Evolutionary conservation across 2,888 invertebrate genomes (phyloP).

Genomic region (Caenorhabditis becei): DNA sequence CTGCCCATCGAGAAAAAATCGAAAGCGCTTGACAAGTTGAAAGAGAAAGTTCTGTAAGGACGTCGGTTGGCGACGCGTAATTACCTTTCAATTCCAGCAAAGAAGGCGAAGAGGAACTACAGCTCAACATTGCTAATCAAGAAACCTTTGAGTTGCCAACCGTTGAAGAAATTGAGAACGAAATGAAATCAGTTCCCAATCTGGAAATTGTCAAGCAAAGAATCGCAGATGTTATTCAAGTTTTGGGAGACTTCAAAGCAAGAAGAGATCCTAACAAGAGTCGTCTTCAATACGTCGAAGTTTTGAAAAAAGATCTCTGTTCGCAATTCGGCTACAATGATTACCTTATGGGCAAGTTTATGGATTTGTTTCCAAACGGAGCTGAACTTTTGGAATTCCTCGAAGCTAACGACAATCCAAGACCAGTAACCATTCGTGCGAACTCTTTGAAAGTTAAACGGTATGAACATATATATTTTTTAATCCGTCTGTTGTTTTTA

Average conservation of each 20-base stretch:
- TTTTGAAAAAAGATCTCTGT: constrained; percentile 88
- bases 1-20: constrained; percentile 73
- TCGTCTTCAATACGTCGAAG: constrained; percentile 71
- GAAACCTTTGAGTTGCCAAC: constrained; percentile 73
- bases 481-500: constrained; percentile 3
- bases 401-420: constrained; percentile 95
- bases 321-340: constrained; percentile 97
- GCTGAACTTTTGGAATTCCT: constrained; percentile 90
- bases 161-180: constrained; percentile 76
- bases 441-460: constrained; percentile 91
- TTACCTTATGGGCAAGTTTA: constrained; percentile 92
- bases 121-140: constrained; percentile 74
- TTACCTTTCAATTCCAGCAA: constrained; percentile 28
- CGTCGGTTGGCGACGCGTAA: constrained; percentile 20
- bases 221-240: constrained; percentile 78
- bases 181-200: constrained; percentile 72
- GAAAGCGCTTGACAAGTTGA: constrained; percentile 64
- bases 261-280: constrained; percentile 72
- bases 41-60: constrained; percentile 36
- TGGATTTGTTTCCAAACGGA: constrained; percentile 89
- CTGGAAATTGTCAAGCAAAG: constrained; percentile 76
- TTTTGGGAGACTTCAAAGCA: constrained; percentile 77
- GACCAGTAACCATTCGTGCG: constrained; percentile 95
- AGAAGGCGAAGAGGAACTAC: constrained; percentile 77
- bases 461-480: constrained; percentile 21